A percentile compares a stretch with the other conserved stretches of the same genome.
Conservation (phyloP, 2,888 invertebrate species). For the Lasius platythorax region DNA sequence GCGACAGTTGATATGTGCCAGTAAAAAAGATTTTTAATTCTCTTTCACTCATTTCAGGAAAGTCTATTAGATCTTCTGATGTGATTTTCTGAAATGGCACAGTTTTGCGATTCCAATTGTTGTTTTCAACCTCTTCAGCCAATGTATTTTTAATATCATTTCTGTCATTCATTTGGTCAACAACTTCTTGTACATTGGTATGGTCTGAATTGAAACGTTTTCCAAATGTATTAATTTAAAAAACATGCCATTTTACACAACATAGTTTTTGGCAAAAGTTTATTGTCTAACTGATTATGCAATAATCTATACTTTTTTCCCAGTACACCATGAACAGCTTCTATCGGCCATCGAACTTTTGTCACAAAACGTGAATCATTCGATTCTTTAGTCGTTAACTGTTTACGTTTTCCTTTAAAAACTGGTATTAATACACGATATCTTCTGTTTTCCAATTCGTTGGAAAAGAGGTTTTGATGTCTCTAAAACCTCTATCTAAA, state of each 20-base stretch:
- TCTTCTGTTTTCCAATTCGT: too few relatives aligned
- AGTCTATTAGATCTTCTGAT: slow-evolving; percentile 16
- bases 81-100: slow-evolving; percentile 8
- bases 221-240: not conserved
- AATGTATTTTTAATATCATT: slow-evolving; percentile 17
- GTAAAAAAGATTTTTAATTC: slow-evolving; percentile 39
- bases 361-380: not conserved
- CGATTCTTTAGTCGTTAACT: not conserved
- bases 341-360: not conserved
- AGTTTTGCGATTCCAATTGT: not conserved
- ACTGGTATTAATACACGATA: not conserved
- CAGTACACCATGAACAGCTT: not conserved
- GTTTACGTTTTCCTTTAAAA: not conserved
- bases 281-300: not conserved
- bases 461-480: too few relatives aligned
- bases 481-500: too few relatives aligned
- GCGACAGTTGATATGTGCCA: slow-evolving; percentile 25
- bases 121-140: not conserved
- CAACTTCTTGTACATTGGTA: not conserved
- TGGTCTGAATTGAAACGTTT: not conserved
- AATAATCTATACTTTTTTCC: not conserved
- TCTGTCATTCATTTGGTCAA: not conserved
- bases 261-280: not conserved
- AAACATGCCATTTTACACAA: not conserved
- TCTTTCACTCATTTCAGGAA: slow-evolving; percentile 32